A percentile compares a stretch with the other conserved stretches of the same genome.
Evolutionary conservation across 2,888 invertebrate genomes (phyloP).

Genomic region (Fragum sueziense): DNA sequence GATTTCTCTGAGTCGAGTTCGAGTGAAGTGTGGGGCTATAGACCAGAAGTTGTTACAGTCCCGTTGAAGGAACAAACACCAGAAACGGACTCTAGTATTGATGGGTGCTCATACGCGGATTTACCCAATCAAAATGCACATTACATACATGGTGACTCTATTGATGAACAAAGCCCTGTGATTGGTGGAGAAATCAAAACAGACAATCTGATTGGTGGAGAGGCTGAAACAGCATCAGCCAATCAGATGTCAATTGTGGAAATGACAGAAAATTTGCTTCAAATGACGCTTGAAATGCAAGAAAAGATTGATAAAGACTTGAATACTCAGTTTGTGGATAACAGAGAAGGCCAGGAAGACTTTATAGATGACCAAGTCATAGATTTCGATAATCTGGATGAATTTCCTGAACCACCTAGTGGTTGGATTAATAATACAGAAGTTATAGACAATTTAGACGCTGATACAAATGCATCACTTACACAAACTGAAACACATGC

Average conservation of each 20-base stretch:
- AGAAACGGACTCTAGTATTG: conserved; percentile 58
- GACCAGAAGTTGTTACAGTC: conserved; percentile 44
- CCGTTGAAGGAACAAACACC: conserved; percentile 39
- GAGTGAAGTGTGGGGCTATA: conserved; percentile 60
- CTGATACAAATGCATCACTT: background rate
- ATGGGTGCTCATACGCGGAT: conserved; percentile 59
- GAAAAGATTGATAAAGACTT: conserved; percentile 30
- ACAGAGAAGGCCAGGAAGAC: background rate
- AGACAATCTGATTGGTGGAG: conserved; percentile 41
- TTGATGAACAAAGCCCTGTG: conserved; percentile 56
- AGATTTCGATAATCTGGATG: background rate
- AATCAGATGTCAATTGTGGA: conserved; percentile 65
- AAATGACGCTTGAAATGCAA: conserved; percentile 69
- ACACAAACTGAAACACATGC: background rate
- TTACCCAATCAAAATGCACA: conserved; percentile 57
- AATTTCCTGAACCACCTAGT: conserved; percentile 33
- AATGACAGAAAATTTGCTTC: conserved; percentile 71
- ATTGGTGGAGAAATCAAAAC: conserved; percentile 49
- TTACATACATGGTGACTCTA: conserved; percentile 54
- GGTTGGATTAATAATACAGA: conserved; percentile 7
- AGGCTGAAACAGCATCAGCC: conserved; percentile 25
- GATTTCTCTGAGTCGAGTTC: conserved; percentile 60
- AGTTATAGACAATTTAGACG: background rate
- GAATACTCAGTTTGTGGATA: conserved; percentile 3
- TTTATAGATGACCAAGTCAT: background rate